Conservation (phyloP, 2,888 invertebrate genomes). For the Euplagia quadripunctaria region DNA sequence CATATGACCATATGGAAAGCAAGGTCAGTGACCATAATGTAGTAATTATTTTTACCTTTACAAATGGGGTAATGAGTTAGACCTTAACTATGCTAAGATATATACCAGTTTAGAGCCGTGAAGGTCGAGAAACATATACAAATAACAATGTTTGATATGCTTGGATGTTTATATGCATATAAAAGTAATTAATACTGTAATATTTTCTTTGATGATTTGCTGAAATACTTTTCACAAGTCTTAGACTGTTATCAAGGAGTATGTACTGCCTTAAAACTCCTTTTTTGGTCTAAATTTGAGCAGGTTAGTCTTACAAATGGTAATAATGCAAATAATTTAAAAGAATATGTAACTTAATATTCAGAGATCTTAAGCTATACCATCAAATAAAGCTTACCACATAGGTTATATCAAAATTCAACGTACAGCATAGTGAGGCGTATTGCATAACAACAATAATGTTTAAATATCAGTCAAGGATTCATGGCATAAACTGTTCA, state of each 20-base stretch:
- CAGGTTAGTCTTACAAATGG: background rate
- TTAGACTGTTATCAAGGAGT: too few relatives aligned
- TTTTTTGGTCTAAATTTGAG: too few relatives aligned
- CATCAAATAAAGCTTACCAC: background rate
- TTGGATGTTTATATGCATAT: slow-evolving; percentile 4
- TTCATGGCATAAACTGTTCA: background rate
- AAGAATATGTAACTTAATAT: background rate
- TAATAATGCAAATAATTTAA: background rate
- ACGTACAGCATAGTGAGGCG: background rate
- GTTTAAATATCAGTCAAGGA: background rate
- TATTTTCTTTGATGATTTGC: background rate
- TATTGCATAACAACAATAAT: too few relatives aligned
- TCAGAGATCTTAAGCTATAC: background rate
- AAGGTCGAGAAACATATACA: slow-evolving; percentile 23
- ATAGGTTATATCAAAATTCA: background rate
- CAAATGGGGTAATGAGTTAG: slow-evolving; percentile 44
- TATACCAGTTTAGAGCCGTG: slow-evolving; percentile 20
- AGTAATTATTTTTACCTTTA: slow-evolving; percentile 45
- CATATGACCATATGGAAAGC: slow-evolving; percentile 43
- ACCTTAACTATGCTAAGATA: slow-evolving; percentile 44
- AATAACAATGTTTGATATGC: background rate
- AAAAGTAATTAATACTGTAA: background rate
- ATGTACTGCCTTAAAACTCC: too few relatives aligned
- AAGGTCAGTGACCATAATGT: slow-evolving; percentile 45
- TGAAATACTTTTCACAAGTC: too few relatives aligned